Percentiles rank a stretch among this genome's conserved stretches.
These are phyloP conservation scores for Leucoptera coffeella DNA, from an alignment of 2,888 invertebrate species.

Conservation along the genomic window DNA sequence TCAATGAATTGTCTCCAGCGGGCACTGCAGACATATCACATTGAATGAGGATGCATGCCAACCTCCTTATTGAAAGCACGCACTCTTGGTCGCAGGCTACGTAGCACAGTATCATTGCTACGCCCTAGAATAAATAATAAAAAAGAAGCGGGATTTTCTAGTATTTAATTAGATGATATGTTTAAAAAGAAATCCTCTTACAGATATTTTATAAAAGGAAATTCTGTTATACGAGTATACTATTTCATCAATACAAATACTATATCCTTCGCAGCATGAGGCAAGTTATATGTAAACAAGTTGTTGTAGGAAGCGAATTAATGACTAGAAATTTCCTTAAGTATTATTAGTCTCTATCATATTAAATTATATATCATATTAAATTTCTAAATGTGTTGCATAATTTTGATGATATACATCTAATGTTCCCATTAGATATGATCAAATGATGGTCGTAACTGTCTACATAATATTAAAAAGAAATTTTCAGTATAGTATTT, in stretches of 20 bases:
- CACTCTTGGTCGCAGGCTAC: slow-evolving; percentile 54
- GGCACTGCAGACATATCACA: slow-evolving; percentile 33
- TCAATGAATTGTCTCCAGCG: slow-evolving; percentile 54
- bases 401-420: too few relatives aligned
- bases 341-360: too few relatives aligned
- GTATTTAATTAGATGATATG: not conserved
- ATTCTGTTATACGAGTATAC: not conserved
- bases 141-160: not conserved
- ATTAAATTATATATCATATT: too few relatives aligned
- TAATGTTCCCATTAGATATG: too few relatives aligned
- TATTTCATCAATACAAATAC: not conserved
- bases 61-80: too few relatives aligned
- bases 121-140: slow-evolving; percentile 30
- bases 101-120: slow-evolving; percentile 54
- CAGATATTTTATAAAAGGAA: not conserved
- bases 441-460: too few relatives aligned
- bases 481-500: too few relatives aligned
- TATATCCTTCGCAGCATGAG: not conserved
- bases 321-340: too few relatives aligned
- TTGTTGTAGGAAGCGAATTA: not conserved
- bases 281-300: not conserved
- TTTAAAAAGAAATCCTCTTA: not conserved
- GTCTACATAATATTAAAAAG: too few relatives aligned
- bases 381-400: too few relatives aligned
- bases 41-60: slow-evolving; percentile 22